A percentile compares a stretch with the other conserved stretches of the same genome.
Conservation (phyloP, 2,888 invertebrate species). For the Tiliacea aurago region DNA sequence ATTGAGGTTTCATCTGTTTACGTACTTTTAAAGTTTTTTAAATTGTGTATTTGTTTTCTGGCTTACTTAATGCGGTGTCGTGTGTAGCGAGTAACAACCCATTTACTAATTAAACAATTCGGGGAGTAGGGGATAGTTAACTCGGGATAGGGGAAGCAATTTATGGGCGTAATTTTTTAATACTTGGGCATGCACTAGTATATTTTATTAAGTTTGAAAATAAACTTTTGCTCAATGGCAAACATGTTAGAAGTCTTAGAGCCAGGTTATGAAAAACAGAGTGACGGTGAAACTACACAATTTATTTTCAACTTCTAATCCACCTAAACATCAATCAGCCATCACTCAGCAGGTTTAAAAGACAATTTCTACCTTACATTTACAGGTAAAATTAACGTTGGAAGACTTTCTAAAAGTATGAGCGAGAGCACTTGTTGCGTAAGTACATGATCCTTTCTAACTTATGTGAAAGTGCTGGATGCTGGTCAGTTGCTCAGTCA, state of each 20-base stretch:
- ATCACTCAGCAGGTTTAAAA: slow-evolving; percentile 11
- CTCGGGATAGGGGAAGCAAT: slow-evolving; percentile 40
- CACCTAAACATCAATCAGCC: slow-evolving; percentile 1
- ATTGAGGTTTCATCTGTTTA: slow-evolving; percentile 48
- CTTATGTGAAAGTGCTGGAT: slow-evolving; percentile 55
- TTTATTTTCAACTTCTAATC: neutral
- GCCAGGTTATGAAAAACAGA: neutral
- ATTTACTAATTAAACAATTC: slow-evolving; percentile 39
- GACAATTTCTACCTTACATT: slow-evolving; percentile 16
- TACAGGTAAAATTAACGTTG: slow-evolving; percentile 24
- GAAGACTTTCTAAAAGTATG: slow-evolving; percentile 56
- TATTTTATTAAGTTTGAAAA: neutral
- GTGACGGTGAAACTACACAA: neutral
- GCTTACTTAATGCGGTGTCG: slow-evolving; percentile 9
- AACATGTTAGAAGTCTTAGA: neutral
- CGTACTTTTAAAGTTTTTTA: slow-evolving; percentile 29
- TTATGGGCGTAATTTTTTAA: slow-evolving; percentile 4
- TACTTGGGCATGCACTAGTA: too few species aligned
- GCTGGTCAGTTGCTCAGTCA: slow-evolving; percentile 18
- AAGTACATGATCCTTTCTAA: slow-evolving; percentile 61
- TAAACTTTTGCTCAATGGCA: neutral
- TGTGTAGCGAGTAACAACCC: slow-evolving; percentile 4
- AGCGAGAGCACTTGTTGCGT: slow-evolving; percentile 41
- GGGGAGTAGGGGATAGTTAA: slow-evolving; percentile 15
- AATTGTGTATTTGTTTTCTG: slow-evolving; percentile 31